Evolutionary conservation across 2,888 invertebrate genomes (phyloP).

Genomic region (Lathronympha strigana): DNA sequence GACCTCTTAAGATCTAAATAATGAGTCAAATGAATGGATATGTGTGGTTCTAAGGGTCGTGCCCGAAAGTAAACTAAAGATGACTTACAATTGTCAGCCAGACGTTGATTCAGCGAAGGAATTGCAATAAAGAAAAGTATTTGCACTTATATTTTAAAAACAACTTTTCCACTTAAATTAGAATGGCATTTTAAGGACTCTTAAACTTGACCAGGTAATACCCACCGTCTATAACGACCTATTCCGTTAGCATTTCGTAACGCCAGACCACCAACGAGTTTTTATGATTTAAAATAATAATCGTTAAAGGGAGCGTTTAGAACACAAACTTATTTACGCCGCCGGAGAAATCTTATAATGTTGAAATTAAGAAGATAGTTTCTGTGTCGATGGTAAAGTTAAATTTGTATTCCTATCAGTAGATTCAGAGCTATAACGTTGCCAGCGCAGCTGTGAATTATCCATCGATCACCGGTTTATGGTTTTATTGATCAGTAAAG

Average conservation of each 20-base stretch:
- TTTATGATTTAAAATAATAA: slow-evolving; percentile 56
- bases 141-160: no score
- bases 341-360: background rate
- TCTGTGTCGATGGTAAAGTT: background rate
- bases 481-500: slow-evolving; percentile 50
- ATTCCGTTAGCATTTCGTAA: slow-evolving; percentile 48
- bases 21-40: no score
- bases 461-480: slow-evolving; percentile 62
- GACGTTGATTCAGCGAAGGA: no score
- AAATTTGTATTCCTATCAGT: slow-evolving; percentile 49
- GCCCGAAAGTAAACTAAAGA: no score
- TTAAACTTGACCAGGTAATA: slow-evolving; percentile 14
- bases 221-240: slow-evolving; percentile 48
- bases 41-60: no score
- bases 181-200: slow-evolving; percentile 29
- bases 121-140: no score
- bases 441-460: slow-evolving; percentile 52
- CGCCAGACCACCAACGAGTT: slow-evolving; percentile 46
- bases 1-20: no score
- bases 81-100: no score
- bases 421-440: slow-evolving; percentile 56
- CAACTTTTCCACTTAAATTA: background rate
- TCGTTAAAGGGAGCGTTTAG: slow-evolving; percentile 60
- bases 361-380: background rate
- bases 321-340: slow-evolving; percentile 47